Base-by-base conservation (phyloP, 2,113 vertebrate genomes). In the Tachycineta bicolor region DNA sequence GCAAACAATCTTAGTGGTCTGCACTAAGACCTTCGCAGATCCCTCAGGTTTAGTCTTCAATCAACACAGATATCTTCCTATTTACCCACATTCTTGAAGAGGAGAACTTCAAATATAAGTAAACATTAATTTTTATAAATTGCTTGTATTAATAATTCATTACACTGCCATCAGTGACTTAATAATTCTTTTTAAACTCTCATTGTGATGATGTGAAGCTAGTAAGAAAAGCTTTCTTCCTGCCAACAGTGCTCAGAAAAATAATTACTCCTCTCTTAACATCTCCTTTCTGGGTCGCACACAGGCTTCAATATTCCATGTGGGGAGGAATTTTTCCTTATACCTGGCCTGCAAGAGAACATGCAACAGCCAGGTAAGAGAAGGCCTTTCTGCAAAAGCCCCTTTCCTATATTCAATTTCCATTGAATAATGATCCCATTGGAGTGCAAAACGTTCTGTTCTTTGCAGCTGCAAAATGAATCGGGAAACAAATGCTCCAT, bases 91-190 rank as follows among this genome's bases (percentile, higher is more conserved):
- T 63, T 74, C n/a, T 67, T 11, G 7, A 82, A 82, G 50, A 82
- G 14, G 7, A 80, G 26, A 83, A 46, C 10, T 83, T 91, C 67
- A 91, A 91, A 79, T 55, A 68, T 39, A 65, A 80, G 59, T 44
- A 91, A 89, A 83, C 37, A 81, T 26, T 69, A 12, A 60, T 88
- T 91, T 94, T 77, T 74, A 79, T 89, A 62, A 95, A 69, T 21
- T 73, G 28, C 41, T 81, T 6, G 4, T 58, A 78, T 93, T 91
- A 93, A 93, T 65, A 89, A 91, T 91, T 89, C 68, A 93, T 87
- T 81, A 65, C 15, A 41, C 24, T 58, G 31, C n/a, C n/a, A 73
- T 65, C 59, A 77, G 28, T 86, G 29, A 82, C 44, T 65, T 69
- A 62, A 71, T 83, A 79, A 83, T 81, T 89, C 41, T 81, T 81